Percentiles rank a stretch among this genome's conserved stretches.
Evolutionary conservation across 2,888 invertebrate genomes (phyloP).

Genomic region (Diplolepis rosae): DNA sequence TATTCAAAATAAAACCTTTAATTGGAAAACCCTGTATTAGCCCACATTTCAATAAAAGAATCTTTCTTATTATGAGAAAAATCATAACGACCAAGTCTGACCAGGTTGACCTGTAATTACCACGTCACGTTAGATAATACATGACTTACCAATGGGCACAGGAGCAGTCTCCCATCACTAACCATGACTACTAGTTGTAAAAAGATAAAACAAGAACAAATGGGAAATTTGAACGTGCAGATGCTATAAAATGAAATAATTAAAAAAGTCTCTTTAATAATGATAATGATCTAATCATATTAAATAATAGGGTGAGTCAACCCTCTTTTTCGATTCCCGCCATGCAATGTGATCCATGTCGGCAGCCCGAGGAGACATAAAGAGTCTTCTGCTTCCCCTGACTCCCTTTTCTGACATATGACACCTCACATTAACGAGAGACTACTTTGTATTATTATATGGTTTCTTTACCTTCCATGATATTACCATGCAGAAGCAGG

Average conservation of each 20-base stretch:
- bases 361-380: background rate
- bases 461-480: conserved; percentile 3
- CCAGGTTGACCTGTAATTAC: no score
- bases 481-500: background rate
- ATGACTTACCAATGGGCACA: no score
- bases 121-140: no score
- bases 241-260: background rate
- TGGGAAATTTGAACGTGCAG: background rate
- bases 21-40: no score
- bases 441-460: conserved; percentile 6
- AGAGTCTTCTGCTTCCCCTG: background rate
- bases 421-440: conserved; percentile 1
- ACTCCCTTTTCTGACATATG: background rate
- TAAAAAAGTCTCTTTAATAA: background rate
- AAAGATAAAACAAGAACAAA: no score
- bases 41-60: no score
- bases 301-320: background rate
- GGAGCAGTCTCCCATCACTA: no score
- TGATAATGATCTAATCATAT: background rate
- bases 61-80: no score
- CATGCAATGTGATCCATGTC: background rate
- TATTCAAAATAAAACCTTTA: no score
- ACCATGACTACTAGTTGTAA: no score
- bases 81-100: no score
- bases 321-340: background rate